Conservation (phyloP, 64 coral and sea anemone genomes). For the Pocillopora damicornis region DNA sequence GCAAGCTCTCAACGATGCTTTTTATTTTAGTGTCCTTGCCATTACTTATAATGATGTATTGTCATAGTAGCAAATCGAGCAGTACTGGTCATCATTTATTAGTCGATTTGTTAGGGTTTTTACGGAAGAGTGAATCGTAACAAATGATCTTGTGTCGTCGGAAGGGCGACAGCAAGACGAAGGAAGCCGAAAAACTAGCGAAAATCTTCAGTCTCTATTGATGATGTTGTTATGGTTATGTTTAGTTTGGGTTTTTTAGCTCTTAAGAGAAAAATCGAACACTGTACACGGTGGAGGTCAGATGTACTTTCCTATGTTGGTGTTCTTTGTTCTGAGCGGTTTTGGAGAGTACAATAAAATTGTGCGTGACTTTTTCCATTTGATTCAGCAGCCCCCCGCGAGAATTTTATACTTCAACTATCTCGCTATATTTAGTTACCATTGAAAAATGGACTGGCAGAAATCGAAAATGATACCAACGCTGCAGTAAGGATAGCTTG, state of each 20-base stretch:
- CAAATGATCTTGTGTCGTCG: background rate
- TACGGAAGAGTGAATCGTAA: background rate
- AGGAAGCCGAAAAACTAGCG: background rate
- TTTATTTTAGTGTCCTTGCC: background rate
- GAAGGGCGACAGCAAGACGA: background rate
- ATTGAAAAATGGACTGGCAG: too few species aligned
- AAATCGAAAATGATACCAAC: too few species aligned
- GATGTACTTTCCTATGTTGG: background rate
- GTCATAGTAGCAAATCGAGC: too few species aligned
- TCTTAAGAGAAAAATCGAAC: background rate
- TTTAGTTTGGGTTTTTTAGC: background rate
- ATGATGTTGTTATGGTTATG: constrained; percentile 14
- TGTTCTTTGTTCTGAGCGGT: background rate
- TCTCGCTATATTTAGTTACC: too few species aligned
- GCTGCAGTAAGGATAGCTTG: too few species aligned
- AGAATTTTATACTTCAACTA: too few species aligned
- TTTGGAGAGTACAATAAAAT: background rate
- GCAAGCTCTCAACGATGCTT: background rate
- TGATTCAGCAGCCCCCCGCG: background rate
- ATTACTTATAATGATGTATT: too few species aligned
- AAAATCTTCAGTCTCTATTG: background rate
- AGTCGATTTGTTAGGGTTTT: background rate
- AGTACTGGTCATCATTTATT: too few species aligned
- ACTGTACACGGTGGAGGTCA: background rate
- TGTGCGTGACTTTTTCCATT: background rate